Evolutionary conservation across 2,888 invertebrate species (phyloP), one percentile per base, ranked within the genome.

Genomic region (Pardosa pseudoannulata): DNA sequence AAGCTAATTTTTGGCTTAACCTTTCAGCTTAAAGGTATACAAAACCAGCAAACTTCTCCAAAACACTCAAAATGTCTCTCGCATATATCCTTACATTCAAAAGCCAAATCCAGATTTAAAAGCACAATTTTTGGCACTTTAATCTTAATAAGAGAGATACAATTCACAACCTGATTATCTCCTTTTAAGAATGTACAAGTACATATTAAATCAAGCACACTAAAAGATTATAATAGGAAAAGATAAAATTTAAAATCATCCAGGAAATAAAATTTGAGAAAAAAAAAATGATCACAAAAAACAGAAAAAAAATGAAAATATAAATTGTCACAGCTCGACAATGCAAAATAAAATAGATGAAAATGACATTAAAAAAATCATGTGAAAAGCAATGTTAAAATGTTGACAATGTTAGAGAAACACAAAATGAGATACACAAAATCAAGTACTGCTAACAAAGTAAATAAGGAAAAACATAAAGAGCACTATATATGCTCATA

Each of bases 381-480:
- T 11, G 68, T 76, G 76, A 56, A 67, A 76, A 41, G 75, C 65
- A 28, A 75, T 27, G 41, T 75, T 41, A 65, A 29, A 65, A 75
- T 39, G 28, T 23, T 46, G 23, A 56, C 7, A 56, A 23, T 23
- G 56, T 56, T 56, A 56, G 56, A 23, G 1, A 56, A 56, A 56
- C 6, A 46, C 16, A 56, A 56, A 23, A 56, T 56, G 6, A 31
- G 19, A 41, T 29, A 73, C 72, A 36, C 6, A n/a, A n/a, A n/a
- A n/a, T n/a, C n/a, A n/a, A n/a, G n/a, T n/a, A n/a, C n/a, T n/a
- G n/a, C n/a, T n/a, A n/a, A n/a, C n/a, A n/a, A n/a, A n/a, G n/a
- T n/a, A n/a, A n/a, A n/a, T n/a, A n/a, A 36, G 11, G 36, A 36
- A 36, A 36, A 36, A 36, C 11, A 36, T 7, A 36, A 36, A 36